Evolutionary conservation across 2,888 invertebrate genomes (phyloP).

Genomic region (Cecidostiba fungosa): DNA sequence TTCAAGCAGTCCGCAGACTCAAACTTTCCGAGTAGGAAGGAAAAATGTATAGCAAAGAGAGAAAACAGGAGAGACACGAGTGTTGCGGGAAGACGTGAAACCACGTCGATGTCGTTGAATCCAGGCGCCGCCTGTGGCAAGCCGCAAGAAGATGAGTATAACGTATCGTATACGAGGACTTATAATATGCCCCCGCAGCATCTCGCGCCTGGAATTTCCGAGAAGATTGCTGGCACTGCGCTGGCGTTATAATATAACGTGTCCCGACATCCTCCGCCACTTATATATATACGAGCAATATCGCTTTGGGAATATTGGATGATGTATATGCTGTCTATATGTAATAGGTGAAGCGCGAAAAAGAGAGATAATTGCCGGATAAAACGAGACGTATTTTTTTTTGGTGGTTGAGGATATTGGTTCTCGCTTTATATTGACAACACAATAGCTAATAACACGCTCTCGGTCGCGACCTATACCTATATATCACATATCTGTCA

Average conservation of each 20-base stretch:
- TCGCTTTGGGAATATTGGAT: constrained; percentile 5
- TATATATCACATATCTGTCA: too few relatives aligned
- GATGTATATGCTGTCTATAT: neutral
- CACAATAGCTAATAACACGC: too few relatives aligned
- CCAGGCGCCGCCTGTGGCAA: neutral
- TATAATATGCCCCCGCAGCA: neutral
- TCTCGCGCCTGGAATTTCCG: neutral
- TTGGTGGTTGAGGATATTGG: too few relatives aligned
- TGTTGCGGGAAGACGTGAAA: neutral
- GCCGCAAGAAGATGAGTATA: neutral
- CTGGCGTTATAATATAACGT: neutral
- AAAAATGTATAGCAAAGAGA: neutral
- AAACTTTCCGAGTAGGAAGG: neutral
- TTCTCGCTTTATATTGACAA: too few relatives aligned
- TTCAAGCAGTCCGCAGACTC: neutral
- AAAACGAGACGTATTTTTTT: too few relatives aligned
- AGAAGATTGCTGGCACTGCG: neutral
- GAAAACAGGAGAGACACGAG: neutral
- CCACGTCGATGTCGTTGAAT: constrained; percentile 26
- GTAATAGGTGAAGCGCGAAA: too few relatives aligned
- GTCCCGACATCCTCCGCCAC: neutral
- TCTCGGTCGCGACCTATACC: too few relatives aligned
- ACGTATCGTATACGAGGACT: neutral
- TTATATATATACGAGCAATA: neutral
- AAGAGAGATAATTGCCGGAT: too few relatives aligned